Evolutionary conservation across 2,888 invertebrate species (phyloP).

Genomic region (Platycnemis pennipes): DNA sequence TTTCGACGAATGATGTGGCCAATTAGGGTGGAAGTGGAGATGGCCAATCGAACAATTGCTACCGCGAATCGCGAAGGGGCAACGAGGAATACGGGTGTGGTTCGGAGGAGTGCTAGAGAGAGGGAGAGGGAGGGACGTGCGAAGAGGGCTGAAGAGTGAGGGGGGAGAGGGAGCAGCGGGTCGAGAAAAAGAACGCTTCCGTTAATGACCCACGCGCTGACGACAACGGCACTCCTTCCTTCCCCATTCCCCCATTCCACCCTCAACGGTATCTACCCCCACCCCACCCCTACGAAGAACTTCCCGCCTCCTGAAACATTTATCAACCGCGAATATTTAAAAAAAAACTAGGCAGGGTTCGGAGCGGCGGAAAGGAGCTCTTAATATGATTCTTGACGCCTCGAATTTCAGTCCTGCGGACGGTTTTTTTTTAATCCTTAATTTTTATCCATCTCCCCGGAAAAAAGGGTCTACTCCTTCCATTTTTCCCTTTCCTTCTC

Average conservation of each 20-base stretch:
- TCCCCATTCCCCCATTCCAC: not conserved
- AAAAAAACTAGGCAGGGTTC: not conserved
- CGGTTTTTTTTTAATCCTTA: not conserved
- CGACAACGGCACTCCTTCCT: conserved; percentile 39
- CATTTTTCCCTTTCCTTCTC: not conserved
- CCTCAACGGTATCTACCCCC: not conserved
- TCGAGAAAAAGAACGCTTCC: conserved; percentile 37
- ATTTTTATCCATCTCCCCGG: conserved; percentile 20
- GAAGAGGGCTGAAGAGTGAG: not conserved
- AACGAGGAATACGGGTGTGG: not conserved
- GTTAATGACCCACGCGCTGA: conserved; percentile 54
- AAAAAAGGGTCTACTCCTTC: not conserved
- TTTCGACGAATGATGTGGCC: too few species aligned
- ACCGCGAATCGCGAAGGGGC: not conserved
- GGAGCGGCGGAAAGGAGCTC: conserved; percentile 11
- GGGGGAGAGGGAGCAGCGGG: not conserved
- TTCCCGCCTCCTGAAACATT: conserved; percentile 55
- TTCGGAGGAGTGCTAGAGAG: not conserved
- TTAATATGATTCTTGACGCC: conserved; percentile 67
- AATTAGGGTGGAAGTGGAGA: not conserved
- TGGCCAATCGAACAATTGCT: not conserved
- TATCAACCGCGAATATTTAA: conserved; percentile 46
- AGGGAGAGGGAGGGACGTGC: not conserved
- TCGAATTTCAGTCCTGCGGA: conserved; percentile 51
- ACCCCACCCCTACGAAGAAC: not conserved